Percentiles rank a stretch among this genome's conserved stretches.
These are phyloP conservation scores for Aporophyla lueneburgensis DNA, from an alignment of 2,888 invertebrate species.

Conservation along the genomic window DNA sequence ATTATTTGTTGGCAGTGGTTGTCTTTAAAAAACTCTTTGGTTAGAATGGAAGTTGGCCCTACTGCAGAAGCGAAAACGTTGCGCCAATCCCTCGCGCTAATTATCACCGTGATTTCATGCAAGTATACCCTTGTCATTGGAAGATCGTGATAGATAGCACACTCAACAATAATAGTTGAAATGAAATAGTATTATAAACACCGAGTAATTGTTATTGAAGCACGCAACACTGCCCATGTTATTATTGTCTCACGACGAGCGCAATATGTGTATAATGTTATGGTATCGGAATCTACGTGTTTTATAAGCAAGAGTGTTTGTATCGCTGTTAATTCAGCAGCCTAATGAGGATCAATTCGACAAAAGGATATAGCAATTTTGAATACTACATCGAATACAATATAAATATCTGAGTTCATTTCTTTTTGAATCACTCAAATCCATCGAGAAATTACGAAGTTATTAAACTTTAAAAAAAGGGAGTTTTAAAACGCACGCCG, in stretches of 20 bases:
- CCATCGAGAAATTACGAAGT: no score
- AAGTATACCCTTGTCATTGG: slow-evolving; percentile 29
- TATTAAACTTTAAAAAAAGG: no score
- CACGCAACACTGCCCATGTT: slow-evolving; percentile 63
- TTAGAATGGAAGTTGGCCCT: background rate
- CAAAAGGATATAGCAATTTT: no score
- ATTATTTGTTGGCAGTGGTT: background rate
- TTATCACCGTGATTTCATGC: slow-evolving; percentile 36
- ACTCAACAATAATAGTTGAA: slow-evolving; percentile 41
- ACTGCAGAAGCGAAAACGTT: background rate
- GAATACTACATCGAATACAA: no score
- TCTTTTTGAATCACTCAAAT: no score
- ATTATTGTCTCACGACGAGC: slow-evolving; percentile 61
- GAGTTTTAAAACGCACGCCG: no score
- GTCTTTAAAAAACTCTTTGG: background rate
- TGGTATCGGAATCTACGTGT: slow-evolving; percentile 61
- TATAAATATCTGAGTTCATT: no score
- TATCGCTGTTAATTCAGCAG: slow-evolving; percentile 34
- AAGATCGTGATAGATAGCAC: slow-evolving; percentile 52
- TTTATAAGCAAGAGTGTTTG: slow-evolving; percentile 61
- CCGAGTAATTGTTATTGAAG: slow-evolving; percentile 67
- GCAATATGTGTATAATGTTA: slow-evolving; percentile 61
- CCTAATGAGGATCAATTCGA: no score
- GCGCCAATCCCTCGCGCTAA: slow-evolving; percentile 2
- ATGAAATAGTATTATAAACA: slow-evolving; percentile 63